Conservation (phyloP, 2,797 vertebrate species). For the Podarcis siculus region DNA sequence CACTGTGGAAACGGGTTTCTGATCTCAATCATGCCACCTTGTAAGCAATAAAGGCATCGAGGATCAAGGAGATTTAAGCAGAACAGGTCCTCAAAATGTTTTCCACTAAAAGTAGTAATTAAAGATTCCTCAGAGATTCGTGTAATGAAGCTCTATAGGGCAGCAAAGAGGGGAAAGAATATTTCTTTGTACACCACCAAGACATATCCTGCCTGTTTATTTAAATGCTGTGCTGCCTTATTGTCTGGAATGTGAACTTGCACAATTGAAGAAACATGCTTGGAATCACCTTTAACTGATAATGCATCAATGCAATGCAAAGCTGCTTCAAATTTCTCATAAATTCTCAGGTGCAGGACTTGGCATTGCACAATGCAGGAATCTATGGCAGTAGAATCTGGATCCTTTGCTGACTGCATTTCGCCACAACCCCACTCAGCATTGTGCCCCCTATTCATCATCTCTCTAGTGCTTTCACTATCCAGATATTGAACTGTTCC, state of each 20-base stretch:
- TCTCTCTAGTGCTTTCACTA: background rate
- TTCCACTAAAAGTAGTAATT: background rate
- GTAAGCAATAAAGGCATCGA: background rate
- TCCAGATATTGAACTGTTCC: background rate
- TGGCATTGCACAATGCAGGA: background rate
- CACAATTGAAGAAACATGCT: background rate
- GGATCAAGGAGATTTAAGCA: slow-evolving; percentile 5
- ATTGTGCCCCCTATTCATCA: background rate
- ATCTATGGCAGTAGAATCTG: background rate
- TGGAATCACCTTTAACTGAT: background rate
- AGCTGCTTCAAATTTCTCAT: background rate
- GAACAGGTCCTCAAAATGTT: slow-evolving; percentile 3
- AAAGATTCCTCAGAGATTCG: background rate
- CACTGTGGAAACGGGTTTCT: background rate
- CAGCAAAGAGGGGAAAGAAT: background rate
- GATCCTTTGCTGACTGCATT: background rate
- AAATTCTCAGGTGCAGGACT: background rate
- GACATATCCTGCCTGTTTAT: background rate
- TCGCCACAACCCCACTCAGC: background rate
- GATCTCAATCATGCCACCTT: slow-evolving; percentile 10
- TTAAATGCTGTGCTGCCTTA: background rate
- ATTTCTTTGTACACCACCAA: background rate
- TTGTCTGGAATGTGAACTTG: background rate
- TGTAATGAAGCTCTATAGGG: background rate
- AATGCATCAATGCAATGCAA: background rate